Conservation (phyloP, 2,113 vertebrate genomes). For the Ptychochromis oligacanthus region DNA sequence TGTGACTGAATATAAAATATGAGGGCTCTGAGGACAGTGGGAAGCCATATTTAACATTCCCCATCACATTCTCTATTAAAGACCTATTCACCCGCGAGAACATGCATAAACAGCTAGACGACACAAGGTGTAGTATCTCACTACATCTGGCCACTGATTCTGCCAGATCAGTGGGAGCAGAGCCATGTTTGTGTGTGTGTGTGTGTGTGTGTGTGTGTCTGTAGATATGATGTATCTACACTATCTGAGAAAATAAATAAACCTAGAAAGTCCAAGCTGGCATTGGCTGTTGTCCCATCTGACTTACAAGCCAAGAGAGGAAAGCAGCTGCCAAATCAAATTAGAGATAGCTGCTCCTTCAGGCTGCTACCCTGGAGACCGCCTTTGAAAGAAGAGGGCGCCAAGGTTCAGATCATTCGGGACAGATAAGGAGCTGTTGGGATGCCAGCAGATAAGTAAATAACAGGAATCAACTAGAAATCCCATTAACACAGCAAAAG, state of each 20-base stretch:
- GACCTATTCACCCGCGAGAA: neutral
- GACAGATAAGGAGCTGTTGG: constrained; percentile 26
- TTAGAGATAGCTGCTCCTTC: neutral
- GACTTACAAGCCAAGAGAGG: neutral
- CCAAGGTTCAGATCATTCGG: constrained; percentile 14
- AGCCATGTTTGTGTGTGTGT: constrained; percentile 12
- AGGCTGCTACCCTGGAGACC: neutral
- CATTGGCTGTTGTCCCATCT: constrained; percentile 18
- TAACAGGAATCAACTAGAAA: constrained; percentile 29
- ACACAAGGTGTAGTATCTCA: neutral
- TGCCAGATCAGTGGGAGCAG: neutral
- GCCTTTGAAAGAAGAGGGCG: neutral
- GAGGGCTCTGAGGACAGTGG: neutral
- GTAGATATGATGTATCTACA: neutral
- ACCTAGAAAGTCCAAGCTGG: neutral
- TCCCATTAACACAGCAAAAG: constrained; percentile 27
- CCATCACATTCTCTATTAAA: constrained; percentile 4
- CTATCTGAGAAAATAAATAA: constrained; percentile 1
- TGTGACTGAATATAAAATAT: constrained; percentile 30
- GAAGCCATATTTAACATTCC: constrained; percentile 44
- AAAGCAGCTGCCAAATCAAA: constrained; percentile 15
- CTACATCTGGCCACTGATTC: neutral
- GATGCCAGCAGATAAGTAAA: neutral
- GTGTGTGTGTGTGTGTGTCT: neutral
- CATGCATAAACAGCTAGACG: constrained; percentile 1